A percentile compares a stretch with the other conserved stretches of the same genome.
These are phyloP conservation scores for Cyanistes caeruleus DNA, from an alignment of 2,113 vertebrate genomes.

Conservation along the genomic window DNA sequence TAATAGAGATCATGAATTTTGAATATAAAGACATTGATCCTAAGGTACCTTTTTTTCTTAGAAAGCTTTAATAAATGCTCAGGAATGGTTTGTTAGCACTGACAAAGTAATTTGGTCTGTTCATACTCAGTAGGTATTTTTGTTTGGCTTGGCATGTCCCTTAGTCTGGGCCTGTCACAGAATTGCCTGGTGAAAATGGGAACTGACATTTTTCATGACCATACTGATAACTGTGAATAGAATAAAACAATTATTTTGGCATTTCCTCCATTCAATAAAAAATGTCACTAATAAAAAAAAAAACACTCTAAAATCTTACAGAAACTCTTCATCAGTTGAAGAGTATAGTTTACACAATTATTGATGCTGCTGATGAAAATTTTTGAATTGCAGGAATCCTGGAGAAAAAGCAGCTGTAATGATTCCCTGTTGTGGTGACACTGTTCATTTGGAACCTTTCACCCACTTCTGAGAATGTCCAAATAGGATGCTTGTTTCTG, in stretches of 20 bases:
- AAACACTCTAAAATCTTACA: neutral
- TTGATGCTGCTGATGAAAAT: neutral
- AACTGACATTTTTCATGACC: neutral
- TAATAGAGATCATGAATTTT: conserved; percentile 8
- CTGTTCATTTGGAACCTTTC: neutral
- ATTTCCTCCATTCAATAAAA: neutral
- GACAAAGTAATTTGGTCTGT: neutral
- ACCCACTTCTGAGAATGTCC: accelerated
- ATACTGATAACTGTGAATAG: neutral
- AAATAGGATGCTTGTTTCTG: neutral
- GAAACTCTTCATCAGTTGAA: neutral
- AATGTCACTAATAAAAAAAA: neutral
- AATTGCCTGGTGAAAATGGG: neutral
- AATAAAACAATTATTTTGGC: neutral
- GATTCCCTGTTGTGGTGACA: neutral
- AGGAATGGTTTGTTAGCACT: neutral
- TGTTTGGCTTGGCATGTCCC: neutral
- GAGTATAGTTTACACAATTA: neutral
- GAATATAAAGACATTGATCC: neutral
- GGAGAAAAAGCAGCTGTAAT: neutral
- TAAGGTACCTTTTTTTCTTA: neutral
- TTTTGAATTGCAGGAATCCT: neutral
- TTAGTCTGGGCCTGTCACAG: neutral
- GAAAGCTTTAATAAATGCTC: neutral
- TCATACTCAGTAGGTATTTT: neutral